phyloP scores from a whole-genome alignment of 1,140 invertebrate species.

The Argopecten irradians region DNA sequence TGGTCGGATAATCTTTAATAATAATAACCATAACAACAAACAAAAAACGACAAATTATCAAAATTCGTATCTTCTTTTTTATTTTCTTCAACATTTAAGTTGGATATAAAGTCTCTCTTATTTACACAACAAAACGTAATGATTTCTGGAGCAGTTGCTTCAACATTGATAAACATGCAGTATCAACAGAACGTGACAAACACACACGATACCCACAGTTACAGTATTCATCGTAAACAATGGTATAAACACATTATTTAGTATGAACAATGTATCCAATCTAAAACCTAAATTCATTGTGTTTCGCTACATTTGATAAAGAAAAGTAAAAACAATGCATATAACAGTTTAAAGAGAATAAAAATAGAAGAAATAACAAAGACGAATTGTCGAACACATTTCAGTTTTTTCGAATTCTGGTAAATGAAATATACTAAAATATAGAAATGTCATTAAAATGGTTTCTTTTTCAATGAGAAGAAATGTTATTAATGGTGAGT shows the following conservation, averaged over 20 bases:
- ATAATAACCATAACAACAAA: too few relatives aligned
- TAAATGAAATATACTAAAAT: background rate
- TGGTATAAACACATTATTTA: background rate
- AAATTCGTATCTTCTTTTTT: background rate
- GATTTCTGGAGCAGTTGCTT: background rate
- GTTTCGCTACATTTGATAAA: background rate
- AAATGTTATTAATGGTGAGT: background rate
- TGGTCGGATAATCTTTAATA: too few relatives aligned
- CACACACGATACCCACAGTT: background rate
- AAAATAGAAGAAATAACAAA: background rate
- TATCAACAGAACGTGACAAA: background rate
- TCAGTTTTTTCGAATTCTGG: background rate
- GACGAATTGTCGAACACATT: background rate
- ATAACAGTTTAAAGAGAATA: background rate
- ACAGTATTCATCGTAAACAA: background rate
- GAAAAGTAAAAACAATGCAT: background rate
- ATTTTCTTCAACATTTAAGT: background rate
- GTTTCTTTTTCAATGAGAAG: background rate
- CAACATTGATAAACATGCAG: background rate
- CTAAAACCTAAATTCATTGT: background rate
- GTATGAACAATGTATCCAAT: background rate
- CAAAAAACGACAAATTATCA: background rate
- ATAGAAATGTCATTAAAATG: too few relatives aligned
- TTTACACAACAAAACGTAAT: conserved; percentile 1
- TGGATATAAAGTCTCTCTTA: conserved; percentile 17